These are phyloP conservation scores for Tenthredo scrophulariae DNA, from an alignment of 2,888 invertebrate genomes.

Conservation along the genomic window DNA sequence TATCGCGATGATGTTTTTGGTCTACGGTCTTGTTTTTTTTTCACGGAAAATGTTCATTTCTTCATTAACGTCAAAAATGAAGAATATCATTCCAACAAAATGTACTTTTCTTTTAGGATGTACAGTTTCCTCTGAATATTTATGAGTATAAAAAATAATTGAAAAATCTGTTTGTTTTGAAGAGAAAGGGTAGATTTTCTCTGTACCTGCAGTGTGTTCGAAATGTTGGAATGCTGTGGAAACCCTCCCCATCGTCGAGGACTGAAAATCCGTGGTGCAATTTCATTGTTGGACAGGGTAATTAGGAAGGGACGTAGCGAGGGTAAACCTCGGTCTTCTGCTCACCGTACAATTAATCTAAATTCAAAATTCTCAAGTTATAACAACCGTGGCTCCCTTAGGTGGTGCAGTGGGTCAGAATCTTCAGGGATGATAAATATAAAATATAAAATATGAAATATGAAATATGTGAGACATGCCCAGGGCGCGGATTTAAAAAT, in stretches of 20 bases:
- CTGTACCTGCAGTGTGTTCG: neutral
- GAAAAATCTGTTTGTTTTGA: neutral
- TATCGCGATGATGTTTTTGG: neutral
- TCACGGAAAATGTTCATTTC: neutral
- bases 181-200: neutral
- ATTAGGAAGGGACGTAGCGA: slow-evolving; percentile 30
- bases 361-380: slow-evolving; percentile 39
- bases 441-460: neutral
- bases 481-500: slow-evolving; percentile 46
- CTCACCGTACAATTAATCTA: slow-evolving; percentile 17
- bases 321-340: slow-evolving; percentile 35
- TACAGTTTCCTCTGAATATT: neutral
- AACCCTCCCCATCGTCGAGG: neutral
- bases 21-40: neutral
- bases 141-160: no score
- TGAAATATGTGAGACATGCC: slow-evolving; percentile 44
- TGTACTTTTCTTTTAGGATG: neutral
- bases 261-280: slow-evolving; percentile 15
- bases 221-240: neutral
- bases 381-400: slow-evolving; percentile 12
- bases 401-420: slow-evolving; percentile 3
- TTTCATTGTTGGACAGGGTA: slow-evolving; percentile 22
- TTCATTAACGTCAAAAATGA: neutral
- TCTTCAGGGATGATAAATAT: neutral
- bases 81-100: neutral